Percentiles rank a stretch among this genome's conserved stretches.
Conservation (phyloP, 2,797 vertebrate genomes). For the Platyrinchus mystaceus region DNA sequence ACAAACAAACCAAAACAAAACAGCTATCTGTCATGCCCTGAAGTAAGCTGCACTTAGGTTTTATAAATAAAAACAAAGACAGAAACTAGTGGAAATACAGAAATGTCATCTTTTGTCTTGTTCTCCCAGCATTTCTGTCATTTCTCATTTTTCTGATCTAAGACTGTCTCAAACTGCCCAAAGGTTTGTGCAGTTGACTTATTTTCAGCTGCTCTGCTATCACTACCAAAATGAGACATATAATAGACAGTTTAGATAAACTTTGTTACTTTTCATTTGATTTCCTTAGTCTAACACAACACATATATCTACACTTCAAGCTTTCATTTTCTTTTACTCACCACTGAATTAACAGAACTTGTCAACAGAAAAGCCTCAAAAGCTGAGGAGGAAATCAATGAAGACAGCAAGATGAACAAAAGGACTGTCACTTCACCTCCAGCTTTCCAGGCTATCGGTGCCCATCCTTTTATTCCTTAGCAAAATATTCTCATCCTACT, state of each 20-base stretch:
- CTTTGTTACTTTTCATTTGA: neutral
- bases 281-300: neutral
- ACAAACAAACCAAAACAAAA: neutral
- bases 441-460: neutral
- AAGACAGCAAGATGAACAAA: neutral
- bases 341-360: neutral
- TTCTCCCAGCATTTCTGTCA: neutral
- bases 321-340: neutral
- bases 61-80: neutral
- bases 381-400: neutral
- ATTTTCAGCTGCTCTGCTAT: neutral
- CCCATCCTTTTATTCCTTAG: neutral
- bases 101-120: neutral
- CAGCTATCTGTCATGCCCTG: neutral
- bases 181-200: neutral
- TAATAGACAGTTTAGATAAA: neutral
- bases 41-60: neutral
- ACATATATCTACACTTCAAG: neutral
- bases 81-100: neutral
- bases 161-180: neutral
- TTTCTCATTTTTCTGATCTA: slow-evolving; percentile 22
- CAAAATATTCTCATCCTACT: neutral
- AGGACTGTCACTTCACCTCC: neutral
- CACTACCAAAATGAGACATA: neutral
- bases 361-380: neutral